A percentile compares a stretch with the other conserved stretches of the same genome.
phyloP scores from a whole-genome alignment of 2,888 invertebrate species.

The Sceliomorpha sp. region DNA sequence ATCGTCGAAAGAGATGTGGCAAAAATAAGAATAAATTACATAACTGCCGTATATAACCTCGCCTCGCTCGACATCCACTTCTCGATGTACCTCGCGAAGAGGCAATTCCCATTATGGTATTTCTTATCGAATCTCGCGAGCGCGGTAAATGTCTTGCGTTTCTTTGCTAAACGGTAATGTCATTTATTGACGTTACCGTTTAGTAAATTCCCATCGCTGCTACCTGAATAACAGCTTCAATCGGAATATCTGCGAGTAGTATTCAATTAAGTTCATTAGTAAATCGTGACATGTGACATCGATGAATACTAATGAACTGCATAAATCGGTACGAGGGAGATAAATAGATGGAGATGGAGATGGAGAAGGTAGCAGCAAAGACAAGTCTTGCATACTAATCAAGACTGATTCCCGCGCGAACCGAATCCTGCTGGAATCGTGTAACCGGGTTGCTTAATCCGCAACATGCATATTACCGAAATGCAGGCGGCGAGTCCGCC shows the following conservation, averaged over 20 bases:
- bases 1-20: too few species aligned
- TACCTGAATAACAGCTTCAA: constrained; percentile 49
- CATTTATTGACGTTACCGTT: constrained; percentile 46
- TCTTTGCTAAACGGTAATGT: too few species aligned
- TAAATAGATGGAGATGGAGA: constrained; percentile 53
- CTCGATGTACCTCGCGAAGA: too few species aligned
- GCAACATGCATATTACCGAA: constrained; percentile 52
- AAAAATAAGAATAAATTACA: too few species aligned
- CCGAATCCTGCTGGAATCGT: constrained; percentile 51
- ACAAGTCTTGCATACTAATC: constrained; percentile 56
- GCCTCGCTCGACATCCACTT: too few species aligned
- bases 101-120: constrained; percentile 15
- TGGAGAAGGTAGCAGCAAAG: constrained; percentile 45
- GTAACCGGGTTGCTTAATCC: constrained; percentile 55
- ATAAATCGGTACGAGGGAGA: constrained; percentile 55
- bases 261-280: constrained; percentile 57
- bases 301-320: constrained; percentile 56
- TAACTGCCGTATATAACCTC: too few species aligned
- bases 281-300: constrained; percentile 57
- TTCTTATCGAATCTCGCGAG: constrained; percentile 12
- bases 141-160: too few species aligned
- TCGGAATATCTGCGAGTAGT: constrained; percentile 55
- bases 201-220: constrained; percentile 40
- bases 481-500: too few species aligned
- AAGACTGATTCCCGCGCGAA: constrained; percentile 52